Percentiles rank a stretch among this genome's conserved stretches.
phyloP scores from a whole-genome alignment of 2,113 vertebrate genomes.

The Oryctolagus cuniculus region DNA sequence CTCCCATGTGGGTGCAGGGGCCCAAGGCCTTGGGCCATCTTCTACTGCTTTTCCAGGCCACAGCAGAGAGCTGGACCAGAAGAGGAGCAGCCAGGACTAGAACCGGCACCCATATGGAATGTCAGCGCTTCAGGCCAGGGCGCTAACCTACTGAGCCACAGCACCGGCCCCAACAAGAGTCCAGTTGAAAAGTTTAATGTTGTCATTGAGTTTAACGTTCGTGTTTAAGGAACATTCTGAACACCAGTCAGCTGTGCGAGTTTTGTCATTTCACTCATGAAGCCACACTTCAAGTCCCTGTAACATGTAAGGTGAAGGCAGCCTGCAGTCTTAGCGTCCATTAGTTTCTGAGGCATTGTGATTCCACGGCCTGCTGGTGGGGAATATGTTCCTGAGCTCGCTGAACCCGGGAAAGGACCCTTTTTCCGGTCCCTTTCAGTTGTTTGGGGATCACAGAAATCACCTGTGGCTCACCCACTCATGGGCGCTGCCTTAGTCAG shows the following conservation, averaged over 20 bases:
- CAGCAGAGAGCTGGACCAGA: no score
- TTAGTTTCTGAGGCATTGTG: neutral
- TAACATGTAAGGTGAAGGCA: neutral
- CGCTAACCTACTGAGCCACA: no score
- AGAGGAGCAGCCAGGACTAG: no score
- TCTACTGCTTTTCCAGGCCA: no score
- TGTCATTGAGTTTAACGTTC: constrained; percentile 46
- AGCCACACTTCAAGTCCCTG: neutral
- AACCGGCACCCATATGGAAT: no score
- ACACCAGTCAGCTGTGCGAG: neutral
- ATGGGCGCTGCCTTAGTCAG: neutral
- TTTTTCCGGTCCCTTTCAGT: neutral
- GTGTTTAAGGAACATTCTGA: constrained; percentile 13
- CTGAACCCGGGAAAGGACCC: neutral
- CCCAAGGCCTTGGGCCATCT: no score
- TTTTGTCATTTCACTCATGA: neutral
- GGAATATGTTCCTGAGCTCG: neutral
- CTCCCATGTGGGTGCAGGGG: no score
- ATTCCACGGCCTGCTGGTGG: neutral
- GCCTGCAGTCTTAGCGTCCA: neutral
- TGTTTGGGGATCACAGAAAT: neutral
- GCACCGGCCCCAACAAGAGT: neutral
- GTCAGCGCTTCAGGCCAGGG: no score
- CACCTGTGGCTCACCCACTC: neutral
- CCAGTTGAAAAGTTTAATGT: neutral